Evolutionary conservation across 2,888 invertebrate species (phyloP).

Genomic region (Hyles lineata): DNA sequence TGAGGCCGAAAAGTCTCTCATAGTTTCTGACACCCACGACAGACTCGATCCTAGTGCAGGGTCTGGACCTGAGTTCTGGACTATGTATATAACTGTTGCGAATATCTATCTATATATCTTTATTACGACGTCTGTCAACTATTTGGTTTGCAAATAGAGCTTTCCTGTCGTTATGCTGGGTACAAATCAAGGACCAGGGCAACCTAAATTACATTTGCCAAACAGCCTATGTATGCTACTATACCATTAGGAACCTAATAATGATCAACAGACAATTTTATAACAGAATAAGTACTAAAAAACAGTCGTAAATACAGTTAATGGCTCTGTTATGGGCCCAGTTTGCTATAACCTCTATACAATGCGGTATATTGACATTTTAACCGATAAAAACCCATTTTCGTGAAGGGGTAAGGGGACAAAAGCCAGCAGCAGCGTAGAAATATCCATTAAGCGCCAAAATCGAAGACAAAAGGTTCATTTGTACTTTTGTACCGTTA

Average conservation of each 20-base stretch:
- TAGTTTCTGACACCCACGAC: too few species aligned
- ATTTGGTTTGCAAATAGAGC: too few species aligned
- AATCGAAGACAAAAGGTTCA: constrained; percentile 7
- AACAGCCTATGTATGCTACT: background rate
- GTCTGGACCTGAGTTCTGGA: too few species aligned
- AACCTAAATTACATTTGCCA: background rate
- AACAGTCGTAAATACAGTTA: background rate
- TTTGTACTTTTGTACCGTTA: constrained; percentile 6
- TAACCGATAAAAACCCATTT: background rate
- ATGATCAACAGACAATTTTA: background rate
- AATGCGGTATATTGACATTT: background rate
- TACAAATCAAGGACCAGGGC: too few species aligned
- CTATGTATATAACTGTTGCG: too few species aligned
- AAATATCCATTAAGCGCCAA: constrained; percentile 14
- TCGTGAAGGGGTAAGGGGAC: constrained; percentile 2
- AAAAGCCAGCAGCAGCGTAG: background rate
- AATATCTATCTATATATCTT: too few species aligned
- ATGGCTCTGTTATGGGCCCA: background rate
- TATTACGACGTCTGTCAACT: too few species aligned
- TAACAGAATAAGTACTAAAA: background rate
- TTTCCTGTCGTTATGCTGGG: too few species aligned
- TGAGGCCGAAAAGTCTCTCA: too few species aligned
- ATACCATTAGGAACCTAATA: background rate
- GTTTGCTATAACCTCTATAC: background rate
- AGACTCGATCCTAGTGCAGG: too few species aligned